Conservation (phyloP, 2,797 vertebrate species). For the Clarias laeviceps region DNA sequence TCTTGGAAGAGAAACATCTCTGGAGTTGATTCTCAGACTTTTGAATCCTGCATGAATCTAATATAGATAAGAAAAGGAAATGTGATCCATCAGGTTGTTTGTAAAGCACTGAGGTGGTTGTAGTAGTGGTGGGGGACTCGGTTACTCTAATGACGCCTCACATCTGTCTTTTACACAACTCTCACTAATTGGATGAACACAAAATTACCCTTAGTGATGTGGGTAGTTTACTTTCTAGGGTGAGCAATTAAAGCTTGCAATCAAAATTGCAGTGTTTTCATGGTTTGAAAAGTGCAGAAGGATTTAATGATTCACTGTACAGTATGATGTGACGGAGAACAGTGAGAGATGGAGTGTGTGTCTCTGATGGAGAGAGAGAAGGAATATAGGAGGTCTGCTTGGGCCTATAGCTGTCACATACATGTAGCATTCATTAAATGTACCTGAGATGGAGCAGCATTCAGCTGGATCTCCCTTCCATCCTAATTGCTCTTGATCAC, state of each 20-base stretch:
- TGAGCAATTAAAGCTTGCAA: slow-evolving; percentile 48
- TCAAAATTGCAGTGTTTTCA: slow-evolving; percentile 67
- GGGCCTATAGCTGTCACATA: slow-evolving; percentile 66
- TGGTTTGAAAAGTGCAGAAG: slow-evolving; percentile 65
- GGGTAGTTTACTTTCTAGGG: slow-evolving; percentile 39
- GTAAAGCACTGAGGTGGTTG: slow-evolving; percentile 8
- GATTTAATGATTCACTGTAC: slow-evolving; percentile 62
- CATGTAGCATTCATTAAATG: slow-evolving; percentile 68
- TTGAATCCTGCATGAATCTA: not conserved
- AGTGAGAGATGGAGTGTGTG: slow-evolving; percentile 50
- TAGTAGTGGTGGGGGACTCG: slow-evolving; percentile 4
- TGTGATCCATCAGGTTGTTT: not conserved
- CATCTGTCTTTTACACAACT: slow-evolving; percentile 51
- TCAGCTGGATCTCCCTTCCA: slow-evolving; percentile 62
- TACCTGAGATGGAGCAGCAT: slow-evolving; percentile 69
- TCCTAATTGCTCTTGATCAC: slow-evolving; percentile 67
- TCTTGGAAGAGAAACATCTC: not conserved
- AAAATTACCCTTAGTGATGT: slow-evolving; percentile 48
- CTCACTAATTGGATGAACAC: slow-evolving; percentile 41
- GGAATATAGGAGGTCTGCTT: slow-evolving; percentile 46
- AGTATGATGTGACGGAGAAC: slow-evolving; percentile 68
- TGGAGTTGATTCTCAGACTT: not conserved
- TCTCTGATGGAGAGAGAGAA: not conserved
- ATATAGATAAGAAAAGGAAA: not conserved
- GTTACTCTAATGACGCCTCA: slow-evolving; percentile 34